Base-by-base conservation (phyloP, 1,140 invertebrate species). In the Ylistrum balloti region DNA sequence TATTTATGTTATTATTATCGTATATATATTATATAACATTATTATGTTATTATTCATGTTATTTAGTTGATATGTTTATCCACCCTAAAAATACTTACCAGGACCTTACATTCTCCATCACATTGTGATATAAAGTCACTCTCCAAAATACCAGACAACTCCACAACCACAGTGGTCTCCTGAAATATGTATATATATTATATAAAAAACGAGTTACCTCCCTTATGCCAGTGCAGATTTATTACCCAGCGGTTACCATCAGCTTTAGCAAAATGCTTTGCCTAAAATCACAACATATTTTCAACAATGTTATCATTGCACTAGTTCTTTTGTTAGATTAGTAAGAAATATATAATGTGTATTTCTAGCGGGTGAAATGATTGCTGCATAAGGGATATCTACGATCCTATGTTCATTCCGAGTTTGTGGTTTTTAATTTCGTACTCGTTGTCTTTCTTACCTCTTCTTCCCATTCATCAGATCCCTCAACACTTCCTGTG, bases 61-160 rank as follows among this genome's bases (percentile, higher is more conserved):
- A n/a, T n/a, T n/a, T n/a, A n/a, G n/a, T n/a, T n/a, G n/a, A n/a
- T n/a, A n/a, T n/a, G n/a, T n/a, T n/a, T n/a, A n/a, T n/a, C n/a
- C n/a, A n/a, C n/a, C n/a, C n/a, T n/a, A n/a, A n/a, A n/a, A 5
- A 74, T 74, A 74, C 56, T 28, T 28, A 74, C 56, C 56, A 74
- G 56, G 28, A 74, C 56, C 56, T 74, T 74, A 74, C 56, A 74
- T 7, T 74, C 56, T 28, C 56, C 56, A 11, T 28, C 56, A n/a
- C 56, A 74, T 17, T 74, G 22, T 17, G 56, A 74, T 74, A 74
- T 74, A 17, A 74, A 74, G n/a, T 74, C 56, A 28, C 56, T 74
- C 56, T 74, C 56, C 13, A 74, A 74, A 74, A 74, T 74, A 74
- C 56, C 56, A 28, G 56, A 74, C 56, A 74, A 28, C 13, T 74